Conservation (phyloP, 2,113 vertebrate genomes). For the Prionailurus bengalensis region DNA sequence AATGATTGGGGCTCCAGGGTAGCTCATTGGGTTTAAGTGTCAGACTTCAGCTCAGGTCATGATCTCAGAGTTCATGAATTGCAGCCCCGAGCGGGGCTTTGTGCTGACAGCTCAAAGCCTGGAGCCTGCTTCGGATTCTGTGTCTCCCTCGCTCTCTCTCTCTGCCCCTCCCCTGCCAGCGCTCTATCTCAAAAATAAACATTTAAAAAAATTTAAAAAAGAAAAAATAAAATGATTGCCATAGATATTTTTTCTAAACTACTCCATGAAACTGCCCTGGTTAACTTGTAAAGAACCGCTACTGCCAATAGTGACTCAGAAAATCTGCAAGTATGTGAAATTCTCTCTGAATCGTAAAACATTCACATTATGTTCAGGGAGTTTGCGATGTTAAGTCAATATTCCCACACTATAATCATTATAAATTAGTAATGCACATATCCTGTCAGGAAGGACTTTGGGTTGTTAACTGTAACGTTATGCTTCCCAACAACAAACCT, state of each 20-base stretch:
- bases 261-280: neutral
- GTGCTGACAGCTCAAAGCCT: too few relatives aligned
- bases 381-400: neutral
- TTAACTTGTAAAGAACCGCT: neutral
- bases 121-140: too few relatives aligned
- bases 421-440: neutral
- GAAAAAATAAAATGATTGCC: neutral
- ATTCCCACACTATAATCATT: neutral
- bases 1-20: neutral
- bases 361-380: too few relatives aligned
- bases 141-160: too few relatives aligned
- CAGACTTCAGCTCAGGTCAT: too few relatives aligned
- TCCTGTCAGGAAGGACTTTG: neutral
- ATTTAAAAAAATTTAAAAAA: too few relatives aligned
- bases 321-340: neutral
- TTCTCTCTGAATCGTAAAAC: neutral
- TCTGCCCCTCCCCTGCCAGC: too few relatives aligned
- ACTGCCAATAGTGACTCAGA: neutral
- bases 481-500: neutral
- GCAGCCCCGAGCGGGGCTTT: too few relatives aligned
- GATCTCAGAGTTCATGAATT: too few relatives aligned
- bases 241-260: neutral
- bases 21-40: too few relatives aligned
- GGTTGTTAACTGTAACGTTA: neutral
- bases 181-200: too few relatives aligned